Evolutionary conservation across 2,888 invertebrate species (phyloP).

Genomic region (Synergus gifuensis): DNA sequence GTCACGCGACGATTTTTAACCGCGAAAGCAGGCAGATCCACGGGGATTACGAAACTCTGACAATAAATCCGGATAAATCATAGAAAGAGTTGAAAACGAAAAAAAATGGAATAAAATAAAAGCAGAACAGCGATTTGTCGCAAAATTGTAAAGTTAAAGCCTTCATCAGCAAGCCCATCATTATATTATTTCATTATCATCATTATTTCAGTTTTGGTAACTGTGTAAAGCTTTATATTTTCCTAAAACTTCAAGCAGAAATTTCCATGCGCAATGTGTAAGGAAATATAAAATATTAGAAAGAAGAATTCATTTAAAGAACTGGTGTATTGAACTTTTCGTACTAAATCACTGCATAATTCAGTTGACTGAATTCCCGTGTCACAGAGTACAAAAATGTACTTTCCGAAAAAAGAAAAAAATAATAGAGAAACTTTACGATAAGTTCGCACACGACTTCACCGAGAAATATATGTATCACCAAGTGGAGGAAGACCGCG

Average conservation of each 20-base stretch:
- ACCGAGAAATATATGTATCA: constrained; percentile 35
- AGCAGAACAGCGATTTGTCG: not conserved
- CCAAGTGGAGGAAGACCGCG: constrained; percentile 1
- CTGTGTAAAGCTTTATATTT: too few species aligned
- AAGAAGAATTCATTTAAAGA: too few species aligned
- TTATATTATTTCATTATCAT: too few species aligned
- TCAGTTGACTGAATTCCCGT: not conserved
- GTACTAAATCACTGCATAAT: not conserved
- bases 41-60: not conserved
- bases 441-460: constrained; percentile 10
- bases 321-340: not conserved
- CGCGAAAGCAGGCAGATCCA: not conserved
- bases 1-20: not conserved
- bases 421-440: constrained; percentile 21
- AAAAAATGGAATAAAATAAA: not conserved
- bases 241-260: too few species aligned
- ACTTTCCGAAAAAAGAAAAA: constrained; percentile 2
- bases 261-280: too few species aligned
- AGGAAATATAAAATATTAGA: too few species aligned
- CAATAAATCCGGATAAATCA: not conserved
- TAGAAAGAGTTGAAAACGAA: not conserved
- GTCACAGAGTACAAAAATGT: not conserved
- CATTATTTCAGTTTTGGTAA: too few species aligned
- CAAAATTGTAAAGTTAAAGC: too few species aligned
- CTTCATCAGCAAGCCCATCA: too few species aligned